Base-by-base conservation (phyloP, 1,140 invertebrate genomes). In the Drosophila gunungcola region DNA sequence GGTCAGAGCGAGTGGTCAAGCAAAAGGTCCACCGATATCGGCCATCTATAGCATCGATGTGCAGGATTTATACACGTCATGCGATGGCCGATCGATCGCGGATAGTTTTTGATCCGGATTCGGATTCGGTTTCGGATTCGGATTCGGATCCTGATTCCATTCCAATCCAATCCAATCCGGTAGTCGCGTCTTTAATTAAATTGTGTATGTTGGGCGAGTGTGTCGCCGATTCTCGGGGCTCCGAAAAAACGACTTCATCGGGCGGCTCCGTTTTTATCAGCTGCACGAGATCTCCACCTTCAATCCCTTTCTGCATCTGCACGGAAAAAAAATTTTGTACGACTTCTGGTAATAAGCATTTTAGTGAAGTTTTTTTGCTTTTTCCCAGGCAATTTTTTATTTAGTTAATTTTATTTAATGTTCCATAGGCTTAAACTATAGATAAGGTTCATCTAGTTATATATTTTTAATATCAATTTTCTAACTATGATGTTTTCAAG, bases 121-220 rank as follows among this genome's bases (percentile, higher is more conserved):
- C 29, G 5, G 29, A 32, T 32, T 32, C 29, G 5, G 29, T n/a
- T n/a, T n/a, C n/a, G n/a, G 16, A 21, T 21, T 1, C 16, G 16
- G 0, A 21, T 21, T 32, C 29, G 5, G 29, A 32, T 32, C 29
- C 29, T 7, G 29, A 32, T 32, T 7, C 29, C 54, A 32, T 32
- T 7, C 29, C 54, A 36, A 65, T 60, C 25, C 32, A 13, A 45
- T 39, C 61, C 36, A 10, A 25, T 42, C 69, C 83, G 61, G 84
- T 88, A 86, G 83, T 86, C 83, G 78, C 51, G 42, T 73, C 79
- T 88, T 88, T 88, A 88, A 88, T 88, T 88, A 88, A 88, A 88
- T 88, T 88, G 83, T 88, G 79, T 89, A 88, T 88, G 83, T 89
- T 77, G 29, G 5, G 73, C 62, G 36, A 61, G 63, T 80, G 34